Percentiles rank a stretch among this genome's conserved stretches.
Conservation (phyloP, 53 echinoderm and acorn worm species). For the Paracentrotus lividus region DNA sequence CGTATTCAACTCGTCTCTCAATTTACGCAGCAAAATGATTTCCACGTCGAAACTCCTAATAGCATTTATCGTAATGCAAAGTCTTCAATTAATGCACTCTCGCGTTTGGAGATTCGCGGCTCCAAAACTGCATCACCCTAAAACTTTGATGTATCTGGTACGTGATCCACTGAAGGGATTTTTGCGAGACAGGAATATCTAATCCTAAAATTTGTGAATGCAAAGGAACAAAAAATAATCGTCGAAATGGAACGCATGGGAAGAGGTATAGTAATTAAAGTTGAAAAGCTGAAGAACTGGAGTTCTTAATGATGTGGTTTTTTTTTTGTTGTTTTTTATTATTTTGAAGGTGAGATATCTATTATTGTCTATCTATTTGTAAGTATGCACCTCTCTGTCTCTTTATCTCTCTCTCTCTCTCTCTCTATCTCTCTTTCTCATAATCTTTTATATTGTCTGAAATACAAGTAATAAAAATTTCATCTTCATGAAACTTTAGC, state of each 20-base stretch:
- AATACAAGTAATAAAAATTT: background rate
- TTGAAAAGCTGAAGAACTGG: background rate
- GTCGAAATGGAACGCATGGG: background rate
- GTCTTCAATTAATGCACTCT: background rate
- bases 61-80: background rate
- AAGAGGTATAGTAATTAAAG: background rate
- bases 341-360: background rate
- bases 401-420: background rate
- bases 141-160: background rate
- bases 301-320: too few relatives aligned
- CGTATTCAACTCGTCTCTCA: background rate
- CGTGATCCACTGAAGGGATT: background rate
- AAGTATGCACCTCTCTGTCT: background rate
- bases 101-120: background rate
- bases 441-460: background rate
- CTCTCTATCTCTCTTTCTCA: background rate
- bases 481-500: background rate
- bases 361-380: too few relatives aligned
- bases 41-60: background rate
- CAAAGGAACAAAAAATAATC: background rate
- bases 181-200: background rate
- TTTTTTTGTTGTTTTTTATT: background rate
- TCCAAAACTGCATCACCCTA: background rate
- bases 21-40: background rate
- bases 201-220: background rate